These are phyloP conservation scores for Apodemus agrarius DNA, from an alignment of 2,797 vertebrate genomes.

Conservation along the genomic window DNA sequence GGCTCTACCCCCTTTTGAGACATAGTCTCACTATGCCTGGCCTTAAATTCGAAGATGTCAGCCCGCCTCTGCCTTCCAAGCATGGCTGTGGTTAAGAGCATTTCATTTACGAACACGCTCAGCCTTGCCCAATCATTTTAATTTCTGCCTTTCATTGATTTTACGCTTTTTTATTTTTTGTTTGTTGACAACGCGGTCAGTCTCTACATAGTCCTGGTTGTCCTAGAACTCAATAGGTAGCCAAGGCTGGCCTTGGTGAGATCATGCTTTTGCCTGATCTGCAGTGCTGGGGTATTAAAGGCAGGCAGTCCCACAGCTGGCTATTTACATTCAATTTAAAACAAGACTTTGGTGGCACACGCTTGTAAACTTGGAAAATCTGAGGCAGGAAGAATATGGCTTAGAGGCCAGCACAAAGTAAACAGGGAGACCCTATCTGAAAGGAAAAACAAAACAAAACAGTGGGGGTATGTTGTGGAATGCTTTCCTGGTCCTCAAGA, in stretches of 20 bases:
- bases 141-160: neutral
- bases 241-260: neutral
- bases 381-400: neutral
- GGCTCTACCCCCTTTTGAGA: neutral
- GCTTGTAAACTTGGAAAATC: neutral
- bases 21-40: neutral
- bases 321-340: neutral
- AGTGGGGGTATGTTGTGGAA: neutral
- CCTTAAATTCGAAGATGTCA: neutral
- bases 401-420: neutral
- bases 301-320: neutral
- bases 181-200: neutral
- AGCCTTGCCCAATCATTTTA: neutral
- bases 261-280: too few species aligned
- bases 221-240: neutral
- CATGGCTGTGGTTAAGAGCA: neutral
- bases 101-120: neutral
- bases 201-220: neutral
- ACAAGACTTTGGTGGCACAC: neutral
- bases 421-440: neutral
- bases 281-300: neutral
- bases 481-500: neutral
- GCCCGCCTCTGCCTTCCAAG: neutral
- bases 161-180: too few species aligned
- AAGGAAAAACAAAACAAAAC: neutral